phyloP scores from a whole-genome alignment of 2,888 invertebrate genomes.

The Melanostoma scalare region DNA sequence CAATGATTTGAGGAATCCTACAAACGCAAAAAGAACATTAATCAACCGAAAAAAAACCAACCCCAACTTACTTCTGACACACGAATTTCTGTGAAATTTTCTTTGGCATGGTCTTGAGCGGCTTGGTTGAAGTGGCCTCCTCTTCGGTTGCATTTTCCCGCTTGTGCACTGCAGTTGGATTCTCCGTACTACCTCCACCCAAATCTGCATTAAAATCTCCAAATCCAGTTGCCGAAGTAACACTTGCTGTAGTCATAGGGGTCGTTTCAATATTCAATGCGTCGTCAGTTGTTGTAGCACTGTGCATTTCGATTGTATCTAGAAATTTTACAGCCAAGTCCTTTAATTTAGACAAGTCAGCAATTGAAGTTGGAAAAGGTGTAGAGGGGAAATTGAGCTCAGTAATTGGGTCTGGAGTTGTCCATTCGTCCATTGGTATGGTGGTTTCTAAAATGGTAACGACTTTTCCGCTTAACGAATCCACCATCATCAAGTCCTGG shows the following conservation, averaged over 20 bases:
- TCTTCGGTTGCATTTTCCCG: slow-evolving; percentile 59
- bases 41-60: neutral
- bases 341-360: slow-evolving; percentile 64
- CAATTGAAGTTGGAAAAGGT: slow-evolving; percentile 71
- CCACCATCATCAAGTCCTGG: slow-evolving; percentile 7
- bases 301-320: slow-evolving; percentile 55
- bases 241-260: slow-evolving; percentile 4
- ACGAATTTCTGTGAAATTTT: slow-evolving; percentile 52
- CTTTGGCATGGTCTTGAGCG: slow-evolving; percentile 55
- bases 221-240: slow-evolving; percentile 37
- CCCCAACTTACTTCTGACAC: slow-evolving; percentile 51
- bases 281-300: slow-evolving; percentile 32
- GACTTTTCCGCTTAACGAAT: slow-evolving; percentile 30
- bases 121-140: neutral
- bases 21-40: neutral
- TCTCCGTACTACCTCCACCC: slow-evolving; percentile 10
- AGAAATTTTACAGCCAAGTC: slow-evolving; percentile 74
- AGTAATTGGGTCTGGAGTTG: slow-evolving; percentile 14
- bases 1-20: slow-evolving; percentile 87
- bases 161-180: slow-evolving; percentile 38
- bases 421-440: neutral
- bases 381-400: neutral
- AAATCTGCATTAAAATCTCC: slow-evolving; percentile 50
- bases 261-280: slow-evolving; percentile 32
- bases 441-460: slow-evolving; percentile 14